Evolutionary conservation across 2,888 invertebrate genomes (phyloP), one percentile per base, ranked within the genome.

Genomic region (Cephus pulcher): DNA sequence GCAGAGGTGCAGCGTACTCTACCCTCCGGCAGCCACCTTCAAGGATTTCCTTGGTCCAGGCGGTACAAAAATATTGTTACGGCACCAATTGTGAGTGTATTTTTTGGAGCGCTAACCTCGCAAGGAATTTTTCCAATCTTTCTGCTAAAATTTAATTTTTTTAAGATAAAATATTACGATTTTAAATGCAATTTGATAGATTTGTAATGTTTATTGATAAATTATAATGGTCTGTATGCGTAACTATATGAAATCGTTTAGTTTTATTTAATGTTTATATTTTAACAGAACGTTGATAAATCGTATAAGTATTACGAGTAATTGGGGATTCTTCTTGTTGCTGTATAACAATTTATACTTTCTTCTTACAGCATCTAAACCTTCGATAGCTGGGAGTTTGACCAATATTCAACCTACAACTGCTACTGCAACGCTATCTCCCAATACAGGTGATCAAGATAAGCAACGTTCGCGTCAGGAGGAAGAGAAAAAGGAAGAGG

Each of bases 401-500:
- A 88, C 89, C 12, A 89, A 89, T 79, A 88, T 89, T 81, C 86
- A 86, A 73, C 15, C 40, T 23, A 86, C 87, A 1, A 74, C 83
- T 1, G 78, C 75, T 23, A 83, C 80, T 32, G 79, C 85, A 6
- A 79, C 81, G 12, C 4, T 34, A 12, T 15, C 40, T 6, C 74
- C n/a, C 0, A 34, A 30, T 2, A 70, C 34, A 11, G 70, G 77
- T 74, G 74, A 82, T 9, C 80, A 81, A 34, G 87, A 87, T 77
- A 86, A 84, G 34, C 78, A 82, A 1, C 78, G 79, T 33, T 76
- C 79, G 4, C 79, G 82, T 35, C 86, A 86, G 1, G 93, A 94
- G 78, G 93, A 94, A 80, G 93, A 93, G 82, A 92, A 92, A 73
- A 92, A 93, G 82, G 93, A 94, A 82, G 93, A 90, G 84, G 92